A percentile compares a stretch with the other conserved stretches of the same genome.
phyloP scores from a whole-genome alignment of 2,888 invertebrate genomes.

The Pedicia rivosa region DNA sequence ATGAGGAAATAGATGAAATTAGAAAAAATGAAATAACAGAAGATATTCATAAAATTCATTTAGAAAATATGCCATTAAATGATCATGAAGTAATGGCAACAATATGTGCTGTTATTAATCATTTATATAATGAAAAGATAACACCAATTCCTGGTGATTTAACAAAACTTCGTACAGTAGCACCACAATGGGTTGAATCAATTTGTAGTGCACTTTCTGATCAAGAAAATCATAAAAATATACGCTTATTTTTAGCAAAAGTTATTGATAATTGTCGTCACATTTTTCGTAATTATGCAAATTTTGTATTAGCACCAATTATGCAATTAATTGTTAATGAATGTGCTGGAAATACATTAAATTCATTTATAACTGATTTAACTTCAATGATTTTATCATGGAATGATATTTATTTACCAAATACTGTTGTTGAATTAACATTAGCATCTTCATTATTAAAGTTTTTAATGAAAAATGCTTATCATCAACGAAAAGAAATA shows the following conservation, averaged over 20 bases:
- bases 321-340: conserved; percentile 29
- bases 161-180: conserved; percentile 8
- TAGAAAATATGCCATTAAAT: conserved; percentile 33
- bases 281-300: conserved; percentile 31
- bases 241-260: conserved; percentile 44
- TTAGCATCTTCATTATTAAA: conserved; percentile 33
- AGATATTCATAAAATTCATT: conserved; percentile 19
- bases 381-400: conserved; percentile 38
- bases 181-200: conserved; percentile 29
- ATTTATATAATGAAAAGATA: conserved; percentile 33
- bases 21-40: conserved; percentile 8
- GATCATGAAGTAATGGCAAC: conserved; percentile 53
- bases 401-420: conserved; percentile 31
- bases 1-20: conserved; percentile 11
- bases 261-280: conserved; percentile 40
- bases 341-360: conserved; percentile 33
- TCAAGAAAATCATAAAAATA: conserved; percentile 32
- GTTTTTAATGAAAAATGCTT: conserved; percentile 34
- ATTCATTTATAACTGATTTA: conserved; percentile 45
- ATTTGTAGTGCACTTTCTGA: conserved; percentile 28
- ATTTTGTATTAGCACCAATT: conserved; percentile 35
- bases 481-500: conserved; percentile 33
- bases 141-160: conserved; percentile 17
- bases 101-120: conserved; percentile 39
- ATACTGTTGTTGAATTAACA: conserved; percentile 23